Evolutionary conservation across 2,888 invertebrate genomes (phyloP), one percentile per base, ranked within the genome.

Genomic region (Buathra laborator): DNA sequence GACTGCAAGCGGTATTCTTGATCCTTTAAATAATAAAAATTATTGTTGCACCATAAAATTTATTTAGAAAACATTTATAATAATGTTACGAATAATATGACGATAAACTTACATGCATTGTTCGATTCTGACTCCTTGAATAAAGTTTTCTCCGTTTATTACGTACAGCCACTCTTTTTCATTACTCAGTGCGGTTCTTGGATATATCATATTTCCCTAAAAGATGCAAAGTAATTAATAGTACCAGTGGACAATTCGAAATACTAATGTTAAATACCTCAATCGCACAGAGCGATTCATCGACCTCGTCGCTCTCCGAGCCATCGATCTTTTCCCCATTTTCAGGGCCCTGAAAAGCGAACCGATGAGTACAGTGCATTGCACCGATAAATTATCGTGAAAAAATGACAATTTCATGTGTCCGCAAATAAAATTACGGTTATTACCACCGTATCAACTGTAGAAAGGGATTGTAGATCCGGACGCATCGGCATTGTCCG

Each of bases 51-150:
- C 12, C 4, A 12, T 44, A 12, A 44, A 14, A 48, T 48, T 16
- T 10, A 53, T 3, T 29, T 24, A 10, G 5, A 14, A 29, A 3
- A 59, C 4, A 5, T 2, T 9, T 16, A 19, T 24, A 56, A 19
- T 24, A 19, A 24, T 43, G 43, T 29, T 6, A 44, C 3, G 7
- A 19, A 24, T 2, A 46, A 29, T 68, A 46, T 37, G 44, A 3
- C 46, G 16, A 14, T 53, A 3, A 71, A 95, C 96, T 95, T 94
- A 97, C 97, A 93, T 86, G 94, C 98, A 98, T 84, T 95, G 95
- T 93, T 98, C 97, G 0, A 97, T 95, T 64, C 96, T 95, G 64
- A 97, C 95, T 19, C 96, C 97, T 93, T 98, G 98, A 14, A 95
- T 94, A 67, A 96, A 96, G 1, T 95, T 93, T 0, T 95, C 95